Evolutionary conservation across 2,113 vertebrate species (phyloP).

Genomic region (Zapornia atra): DNA sequence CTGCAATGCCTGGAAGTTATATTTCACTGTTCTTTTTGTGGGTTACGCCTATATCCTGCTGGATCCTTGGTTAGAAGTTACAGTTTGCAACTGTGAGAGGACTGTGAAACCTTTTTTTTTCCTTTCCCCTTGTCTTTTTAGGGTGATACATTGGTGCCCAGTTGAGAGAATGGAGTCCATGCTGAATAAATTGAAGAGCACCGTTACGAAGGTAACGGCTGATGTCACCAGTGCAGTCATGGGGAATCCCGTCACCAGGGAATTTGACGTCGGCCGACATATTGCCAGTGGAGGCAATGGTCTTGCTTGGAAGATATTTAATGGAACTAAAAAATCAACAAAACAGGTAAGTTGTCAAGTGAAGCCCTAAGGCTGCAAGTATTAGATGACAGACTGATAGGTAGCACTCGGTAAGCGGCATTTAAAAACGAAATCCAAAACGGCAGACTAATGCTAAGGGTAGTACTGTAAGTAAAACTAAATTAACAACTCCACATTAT

Average conservation of each 20-base stretch:
- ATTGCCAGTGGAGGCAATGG: constrained; percentile 94
- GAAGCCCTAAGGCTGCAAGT: background rate
- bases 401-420: background rate
- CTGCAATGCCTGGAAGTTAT: background rate
- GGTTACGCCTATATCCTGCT: background rate
- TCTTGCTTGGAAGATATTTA: constrained; percentile 96
- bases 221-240: constrained; percentile 98
- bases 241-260: constrained; percentile 97
- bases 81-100: background rate
- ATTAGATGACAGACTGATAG: background rate
- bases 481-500: background rate
- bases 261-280: constrained; percentile 95
- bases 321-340: constrained; percentile 97
- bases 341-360: constrained; percentile 87
- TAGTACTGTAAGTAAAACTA: background rate
- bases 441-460: background rate
- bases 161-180: constrained; percentile 92
- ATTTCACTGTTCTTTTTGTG: background rate
- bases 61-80: background rate
- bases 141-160: background rate
- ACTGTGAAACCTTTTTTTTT: background rate
- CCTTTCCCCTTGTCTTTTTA: constrained; percentile 19
- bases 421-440: background rate
- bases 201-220: constrained; percentile 97
- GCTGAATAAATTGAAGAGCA: constrained; percentile 97